Conservation (phyloP, 2,113 vertebrate species). For the Ahaetulla prasina region DNA sequence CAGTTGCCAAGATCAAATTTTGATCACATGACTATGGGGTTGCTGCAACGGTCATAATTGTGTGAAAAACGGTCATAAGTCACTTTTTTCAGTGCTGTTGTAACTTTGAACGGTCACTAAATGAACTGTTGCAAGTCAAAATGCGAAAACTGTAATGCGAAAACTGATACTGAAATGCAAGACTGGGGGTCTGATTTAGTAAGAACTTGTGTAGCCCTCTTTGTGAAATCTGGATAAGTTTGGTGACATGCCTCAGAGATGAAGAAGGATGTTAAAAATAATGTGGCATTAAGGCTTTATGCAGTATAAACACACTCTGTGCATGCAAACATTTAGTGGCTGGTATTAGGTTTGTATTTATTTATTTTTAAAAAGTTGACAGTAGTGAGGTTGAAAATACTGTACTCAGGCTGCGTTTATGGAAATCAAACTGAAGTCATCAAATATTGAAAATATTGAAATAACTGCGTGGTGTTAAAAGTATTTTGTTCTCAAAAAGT, state of each 20-base stretch:
- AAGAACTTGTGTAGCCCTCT: background rate
- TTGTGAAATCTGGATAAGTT: background rate
- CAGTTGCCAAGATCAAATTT: no score
- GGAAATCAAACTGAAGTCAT: background rate
- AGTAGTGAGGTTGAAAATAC: background rate
- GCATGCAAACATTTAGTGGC: background rate
- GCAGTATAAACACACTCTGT: background rate
- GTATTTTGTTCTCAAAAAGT: background rate
- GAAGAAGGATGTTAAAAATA: background rate
- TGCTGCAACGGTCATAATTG: background rate
- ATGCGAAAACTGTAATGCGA: background rate
- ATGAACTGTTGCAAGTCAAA: no score
- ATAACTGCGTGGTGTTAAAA: background rate
- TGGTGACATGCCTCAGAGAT: background rate
- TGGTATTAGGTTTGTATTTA: background rate
- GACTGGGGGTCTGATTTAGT: no score
- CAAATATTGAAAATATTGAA: background rate
- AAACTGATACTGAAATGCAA: background rate
- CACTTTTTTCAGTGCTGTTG: no score
- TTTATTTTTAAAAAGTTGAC: background rate
- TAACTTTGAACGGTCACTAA: no score
- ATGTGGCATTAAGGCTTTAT: background rate
- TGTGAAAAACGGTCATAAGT: no score
- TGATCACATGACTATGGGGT: background rate
- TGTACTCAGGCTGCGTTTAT: background rate